phyloP scores from a whole-genome alignment of 1,140 invertebrate species.

The Portunus trituberculatus region DNA sequence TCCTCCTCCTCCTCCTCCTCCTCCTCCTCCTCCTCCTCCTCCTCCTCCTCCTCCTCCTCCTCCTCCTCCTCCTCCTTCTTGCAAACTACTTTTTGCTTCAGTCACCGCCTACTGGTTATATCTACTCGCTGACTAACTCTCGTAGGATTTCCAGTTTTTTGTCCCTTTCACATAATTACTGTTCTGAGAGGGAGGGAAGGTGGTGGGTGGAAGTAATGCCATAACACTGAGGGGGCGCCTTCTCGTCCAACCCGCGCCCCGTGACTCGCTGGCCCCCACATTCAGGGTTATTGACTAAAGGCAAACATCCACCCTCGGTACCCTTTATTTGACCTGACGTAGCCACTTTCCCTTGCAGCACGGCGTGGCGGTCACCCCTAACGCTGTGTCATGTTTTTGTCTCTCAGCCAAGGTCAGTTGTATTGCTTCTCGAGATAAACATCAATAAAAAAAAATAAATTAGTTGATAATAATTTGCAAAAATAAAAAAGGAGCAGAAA shows the following conservation, averaged over 20 bases:
- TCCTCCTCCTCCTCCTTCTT: no score
- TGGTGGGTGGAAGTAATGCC: background rate
- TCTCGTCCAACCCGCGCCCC: background rate
- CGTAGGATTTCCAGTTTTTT: background rate
- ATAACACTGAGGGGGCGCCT: background rate
- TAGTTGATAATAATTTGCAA: background rate
- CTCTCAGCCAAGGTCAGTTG: background rate
- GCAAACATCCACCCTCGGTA: background rate
- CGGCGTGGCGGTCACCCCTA: background rate
- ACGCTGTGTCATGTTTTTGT: background rate
- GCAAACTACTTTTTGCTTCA: background rate
- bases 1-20: no score
- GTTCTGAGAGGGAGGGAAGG: background rate
- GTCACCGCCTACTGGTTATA: background rate
- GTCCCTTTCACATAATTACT: background rate
- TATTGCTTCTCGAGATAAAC: no score
- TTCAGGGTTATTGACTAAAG: slow-evolving; percentile 22
- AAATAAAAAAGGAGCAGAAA: background rate
- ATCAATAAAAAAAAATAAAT: no score
- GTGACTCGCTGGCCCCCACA: slow-evolving; percentile 5
- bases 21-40: no score
- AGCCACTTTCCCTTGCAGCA: background rate
- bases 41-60: no score
- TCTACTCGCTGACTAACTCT: background rate
- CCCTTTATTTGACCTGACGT: slow-evolving; percentile 12